phyloP scores from a whole-genome alignment of 2,888 invertebrate genomes.

The Drosophila mayaguana region DNA sequence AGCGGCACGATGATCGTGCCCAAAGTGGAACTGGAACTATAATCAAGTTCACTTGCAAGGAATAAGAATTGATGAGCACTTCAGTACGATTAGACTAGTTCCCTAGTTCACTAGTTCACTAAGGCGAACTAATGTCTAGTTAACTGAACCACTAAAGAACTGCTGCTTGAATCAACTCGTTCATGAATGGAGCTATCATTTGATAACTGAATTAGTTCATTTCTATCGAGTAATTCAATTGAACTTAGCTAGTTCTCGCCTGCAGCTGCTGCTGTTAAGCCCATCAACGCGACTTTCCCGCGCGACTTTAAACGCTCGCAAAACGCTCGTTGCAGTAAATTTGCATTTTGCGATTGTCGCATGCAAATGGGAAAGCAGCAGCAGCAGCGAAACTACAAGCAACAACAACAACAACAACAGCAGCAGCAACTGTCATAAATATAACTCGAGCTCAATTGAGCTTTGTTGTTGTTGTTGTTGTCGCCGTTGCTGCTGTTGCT shows the following conservation, averaged over 20 bases:
- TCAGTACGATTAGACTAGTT: neutral
- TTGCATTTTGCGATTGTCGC: constrained; percentile 64
- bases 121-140: neutral
- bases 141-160: neutral
- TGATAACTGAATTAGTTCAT: neutral
- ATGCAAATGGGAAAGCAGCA: constrained; percentile 59
- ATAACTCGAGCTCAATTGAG: constrained; percentile 76
- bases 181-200: neutral
- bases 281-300: constrained; percentile 66
- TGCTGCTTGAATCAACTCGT: neutral
- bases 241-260: neutral
- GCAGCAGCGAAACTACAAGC: constrained; percentile 47
- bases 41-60: neutral
- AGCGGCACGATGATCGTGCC: neutral
- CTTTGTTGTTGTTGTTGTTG: constrained; percentile 34
- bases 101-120: neutral
- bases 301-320: constrained; percentile 67
- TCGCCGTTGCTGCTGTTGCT: constrained; percentile 20
- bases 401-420: constrained; percentile 12
- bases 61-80: no score
- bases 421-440: constrained; percentile 70
- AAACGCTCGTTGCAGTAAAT: constrained; percentile 78
- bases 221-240: neutral
- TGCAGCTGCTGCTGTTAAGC: neutral
- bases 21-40: neutral